These are phyloP conservation scores for Nasonia vitripennis DNA, from an alignment of 1,140 invertebrate genomes.

Conservation along the genomic window DNA sequence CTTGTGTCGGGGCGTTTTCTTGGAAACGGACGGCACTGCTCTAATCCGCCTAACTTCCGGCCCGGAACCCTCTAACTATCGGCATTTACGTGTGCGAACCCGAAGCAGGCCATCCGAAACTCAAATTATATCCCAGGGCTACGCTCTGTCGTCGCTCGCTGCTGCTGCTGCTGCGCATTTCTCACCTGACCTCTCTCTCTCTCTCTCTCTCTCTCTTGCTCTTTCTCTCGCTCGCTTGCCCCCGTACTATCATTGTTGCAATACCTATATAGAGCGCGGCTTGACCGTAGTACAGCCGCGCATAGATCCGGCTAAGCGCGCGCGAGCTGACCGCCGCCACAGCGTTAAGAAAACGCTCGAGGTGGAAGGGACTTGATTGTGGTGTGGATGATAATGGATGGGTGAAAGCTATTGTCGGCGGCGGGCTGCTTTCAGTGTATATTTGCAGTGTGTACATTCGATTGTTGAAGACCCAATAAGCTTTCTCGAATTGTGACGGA, in stretches of 20 bases:
- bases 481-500: too few species aligned
- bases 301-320: background rate
- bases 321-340: background rate
- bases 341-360: background rate
- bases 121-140: constrained; percentile 40
- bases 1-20: background rate
- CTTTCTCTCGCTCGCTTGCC: background rate
- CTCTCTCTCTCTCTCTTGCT: too few species aligned
- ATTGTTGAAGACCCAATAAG: too few species aligned
- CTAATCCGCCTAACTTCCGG: constrained; percentile 34
- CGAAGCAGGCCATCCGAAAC: constrained; percentile 20
- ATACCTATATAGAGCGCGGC: background rate
- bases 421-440: too few species aligned
- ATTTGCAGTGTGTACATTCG: too few species aligned
- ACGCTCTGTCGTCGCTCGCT: background rate
- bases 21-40: background rate
- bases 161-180: background rate
- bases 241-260: background rate
- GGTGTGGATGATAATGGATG: background rate
- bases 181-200: background rate
- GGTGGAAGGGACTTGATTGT: background rate
- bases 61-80: constrained; percentile 21
- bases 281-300: background rate
- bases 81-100: constrained; percentile 9
- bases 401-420: too few species aligned